Base-by-base conservation (phyloP, 2,113 vertebrate species). In the Bucco capensis region DNA sequence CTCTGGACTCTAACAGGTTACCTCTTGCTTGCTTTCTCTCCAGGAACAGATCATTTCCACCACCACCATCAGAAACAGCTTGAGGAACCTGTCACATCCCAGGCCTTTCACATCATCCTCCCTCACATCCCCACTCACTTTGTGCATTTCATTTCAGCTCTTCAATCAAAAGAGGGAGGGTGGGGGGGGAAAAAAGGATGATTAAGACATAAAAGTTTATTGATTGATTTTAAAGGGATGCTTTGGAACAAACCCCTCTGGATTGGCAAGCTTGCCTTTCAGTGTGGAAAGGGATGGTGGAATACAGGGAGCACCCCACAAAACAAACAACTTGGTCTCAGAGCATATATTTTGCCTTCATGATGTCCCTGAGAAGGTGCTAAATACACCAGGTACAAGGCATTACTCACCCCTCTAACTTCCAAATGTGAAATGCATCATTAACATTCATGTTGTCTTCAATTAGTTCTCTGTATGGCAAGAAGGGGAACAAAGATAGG, bases 401-500 rank as follows among this genome's bases (percentile, higher is more conserved):
- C 94, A 98, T 97, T 97, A 97, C 97, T 97, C 97, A 97, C 92
- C 92, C 90, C 92, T 97, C 96, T 96, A 97, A 97, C 95, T 97
- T 98, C 95, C 96, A 95, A 96, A 97, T 72, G 96, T 31, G 96
- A 97, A 94, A 97, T 97, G 98, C 97, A 96, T 97, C 97, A 97
- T 98, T 98, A 98, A 97, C 97, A 97, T 97, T 98, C 97, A 96
- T 95, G 97, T 96, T 97, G 97, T 54, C 97, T 95, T 96, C 97
- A 98, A 97, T 98, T 97, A 97, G 96, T 61, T 83, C 15, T 88
- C 92, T 92, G 90, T 40, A 94, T 38, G 93, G 85, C 86, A 91
- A 96, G 96, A 88, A 96, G 88, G 86, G 91, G 53, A 92, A 50
- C 74, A 19, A 9, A 90, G 65, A n/a, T 13, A 44, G 82, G 83